Conservation (phyloP, 2,888 invertebrate species). For the Synergus umbraculus region DNA sequence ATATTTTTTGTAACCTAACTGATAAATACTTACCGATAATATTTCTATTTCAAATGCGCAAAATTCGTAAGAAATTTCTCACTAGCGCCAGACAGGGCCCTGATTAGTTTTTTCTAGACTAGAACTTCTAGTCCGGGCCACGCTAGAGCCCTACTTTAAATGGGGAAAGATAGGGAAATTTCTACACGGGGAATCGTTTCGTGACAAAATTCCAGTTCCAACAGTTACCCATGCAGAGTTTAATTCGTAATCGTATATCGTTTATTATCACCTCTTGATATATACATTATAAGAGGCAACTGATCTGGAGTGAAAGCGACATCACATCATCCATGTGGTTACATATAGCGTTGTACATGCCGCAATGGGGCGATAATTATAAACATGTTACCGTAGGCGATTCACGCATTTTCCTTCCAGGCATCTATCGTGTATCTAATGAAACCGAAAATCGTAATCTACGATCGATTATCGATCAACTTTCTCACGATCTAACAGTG, state of each 20-base stretch:
- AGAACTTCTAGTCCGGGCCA: too few species aligned
- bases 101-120: too few species aligned
- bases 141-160: too few species aligned
- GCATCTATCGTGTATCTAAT: background rate
- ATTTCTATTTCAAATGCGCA: too few species aligned
- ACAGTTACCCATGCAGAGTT: background rate
- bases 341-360: slow-evolving; percentile 41
- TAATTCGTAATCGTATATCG: slow-evolving; percentile 43
- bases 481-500: slow-evolving; percentile 30
- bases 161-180: too few species aligned
- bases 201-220: background rate
- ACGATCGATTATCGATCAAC: slow-evolving; percentile 17
- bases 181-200: too few species aligned
- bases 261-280: slow-evolving; percentile 41
- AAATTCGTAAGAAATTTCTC: too few species aligned
- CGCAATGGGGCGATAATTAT: slow-evolving; percentile 45
- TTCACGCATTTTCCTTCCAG: slow-evolving; percentile 23
- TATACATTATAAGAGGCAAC: slow-evolving; percentile 37
- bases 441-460: slow-evolving; percentile 17
- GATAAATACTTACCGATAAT: too few species aligned
- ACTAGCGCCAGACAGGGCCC: too few species aligned
- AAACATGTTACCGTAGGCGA: slow-evolving; percentile 42
- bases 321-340: slow-evolving; percentile 40
- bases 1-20: too few species aligned
- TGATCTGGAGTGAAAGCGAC: slow-evolving; percentile 55